Conservation (phyloP, 2,888 invertebrate species). For the Lumbricus terrestris region DNA sequence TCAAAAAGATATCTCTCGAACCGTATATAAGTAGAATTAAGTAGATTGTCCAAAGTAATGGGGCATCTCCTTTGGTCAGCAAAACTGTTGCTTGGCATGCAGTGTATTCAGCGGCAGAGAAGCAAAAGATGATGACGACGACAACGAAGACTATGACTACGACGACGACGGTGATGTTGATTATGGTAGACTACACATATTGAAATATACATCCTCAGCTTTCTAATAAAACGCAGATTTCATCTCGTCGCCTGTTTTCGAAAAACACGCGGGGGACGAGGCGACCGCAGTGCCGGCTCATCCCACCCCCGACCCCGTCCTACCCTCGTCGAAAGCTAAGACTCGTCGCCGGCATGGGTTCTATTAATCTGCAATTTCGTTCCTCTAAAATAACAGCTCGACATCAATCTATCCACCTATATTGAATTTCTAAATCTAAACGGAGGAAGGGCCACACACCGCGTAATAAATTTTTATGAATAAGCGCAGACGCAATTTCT, state of each 20-base stretch:
- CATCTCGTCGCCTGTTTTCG: neutral
- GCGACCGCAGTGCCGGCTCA: neutral
- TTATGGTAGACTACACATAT: neutral
- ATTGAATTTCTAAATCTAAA: neutral
- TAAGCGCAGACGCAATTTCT: neutral
- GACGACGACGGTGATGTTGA: neutral
- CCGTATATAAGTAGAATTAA: too few relatives aligned
- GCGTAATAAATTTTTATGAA: neutral
- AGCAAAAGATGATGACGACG: too few relatives aligned
- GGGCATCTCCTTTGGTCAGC: too few relatives aligned
- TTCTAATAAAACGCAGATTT: neutral
- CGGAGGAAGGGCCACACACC: neutral
- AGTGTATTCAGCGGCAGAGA: too few relatives aligned
- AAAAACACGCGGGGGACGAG: neutral
- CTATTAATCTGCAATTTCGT: too few relatives aligned
- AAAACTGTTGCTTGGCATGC: too few relatives aligned
- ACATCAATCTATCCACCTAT: neutral
- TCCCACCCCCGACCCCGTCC: neutral
- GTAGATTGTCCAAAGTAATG: too few relatives aligned
- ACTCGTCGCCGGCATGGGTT: too few relatives aligned
- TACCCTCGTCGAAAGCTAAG: neutral
- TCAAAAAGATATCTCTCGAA: too few relatives aligned
- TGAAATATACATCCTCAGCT: neutral
- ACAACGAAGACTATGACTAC: too few relatives aligned
- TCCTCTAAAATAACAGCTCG: neutral